Percentiles rank a stretch among this genome's conserved stretches.
Conservation (phyloP, 1,140 invertebrate genomes). For the Notospermus geniculatus region DNA sequence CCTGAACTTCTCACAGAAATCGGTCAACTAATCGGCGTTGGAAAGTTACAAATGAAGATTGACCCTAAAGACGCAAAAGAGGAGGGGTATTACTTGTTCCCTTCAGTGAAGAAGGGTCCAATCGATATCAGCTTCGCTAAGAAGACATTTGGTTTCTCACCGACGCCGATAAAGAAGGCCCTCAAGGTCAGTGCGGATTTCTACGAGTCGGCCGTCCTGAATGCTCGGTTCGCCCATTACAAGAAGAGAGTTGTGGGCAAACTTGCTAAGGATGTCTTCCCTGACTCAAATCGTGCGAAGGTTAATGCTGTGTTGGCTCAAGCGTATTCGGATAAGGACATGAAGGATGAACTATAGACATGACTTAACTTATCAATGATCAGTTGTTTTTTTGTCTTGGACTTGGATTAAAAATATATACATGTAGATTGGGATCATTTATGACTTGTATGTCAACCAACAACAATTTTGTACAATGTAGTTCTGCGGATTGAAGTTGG, state of each 20-base stretch:
- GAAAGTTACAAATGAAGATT: conserved; percentile 29
- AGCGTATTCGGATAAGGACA: too few species aligned
- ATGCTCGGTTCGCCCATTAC: conserved; percentile 8
- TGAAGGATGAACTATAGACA: too few species aligned
- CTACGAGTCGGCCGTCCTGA: conserved; percentile 47
- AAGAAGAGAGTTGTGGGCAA: neutral
- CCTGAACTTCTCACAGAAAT: conserved; percentile 43
- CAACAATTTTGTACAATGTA: too few species aligned
- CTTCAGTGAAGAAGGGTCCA: conserved; percentile 55
- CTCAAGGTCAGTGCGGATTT: conserved; percentile 52
- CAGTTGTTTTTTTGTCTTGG: too few species aligned
- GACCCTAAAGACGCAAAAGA: conserved; percentile 30
- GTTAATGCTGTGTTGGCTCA: too few species aligned
- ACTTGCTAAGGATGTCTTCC: conserved; percentile 3
- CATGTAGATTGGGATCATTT: too few species aligned
- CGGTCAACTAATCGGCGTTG: conserved; percentile 32
- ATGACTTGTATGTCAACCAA: too few species aligned
- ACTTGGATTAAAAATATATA: too few species aligned
- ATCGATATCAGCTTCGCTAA: conserved; percentile 53
- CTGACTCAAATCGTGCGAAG: too few species aligned
- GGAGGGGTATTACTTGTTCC: conserved; percentile 50
- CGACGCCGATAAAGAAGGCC: conserved; percentile 47
- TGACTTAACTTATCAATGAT: too few species aligned
- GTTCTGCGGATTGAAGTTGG: too few species aligned
- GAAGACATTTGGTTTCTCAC: conserved; percentile 47